Evolutionary conservation across 2,888 invertebrate genomes (phyloP).

Genomic region (Drosophila diplacantha): DNA sequence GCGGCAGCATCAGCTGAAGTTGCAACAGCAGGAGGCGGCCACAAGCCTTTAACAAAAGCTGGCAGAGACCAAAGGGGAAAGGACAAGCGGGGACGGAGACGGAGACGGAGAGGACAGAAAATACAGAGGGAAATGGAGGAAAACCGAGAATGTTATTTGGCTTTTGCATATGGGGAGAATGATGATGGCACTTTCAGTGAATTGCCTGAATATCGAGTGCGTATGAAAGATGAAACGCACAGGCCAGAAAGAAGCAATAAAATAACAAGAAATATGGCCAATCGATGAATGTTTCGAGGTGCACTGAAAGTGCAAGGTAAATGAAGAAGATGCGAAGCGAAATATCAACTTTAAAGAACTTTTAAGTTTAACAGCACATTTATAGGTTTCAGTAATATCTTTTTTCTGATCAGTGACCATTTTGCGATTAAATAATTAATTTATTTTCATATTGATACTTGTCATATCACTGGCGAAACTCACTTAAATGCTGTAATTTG

Average conservation of each 20-base stretch:
- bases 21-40: slow-evolving; percentile 44
- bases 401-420: not conserved
- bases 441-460: slow-evolving; percentile 3
- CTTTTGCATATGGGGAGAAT: slow-evolving; percentile 50
- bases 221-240: slow-evolving; percentile 26
- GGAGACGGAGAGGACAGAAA: slow-evolving; percentile 11
- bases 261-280: slow-evolving; percentile 38
- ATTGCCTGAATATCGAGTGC: slow-evolving; percentile 41
- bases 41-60: slow-evolving; percentile 43
- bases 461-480: slow-evolving; percentile 14
- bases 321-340: not conserved
- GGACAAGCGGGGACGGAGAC: not conserved
- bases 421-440: slow-evolving; percentile 15
- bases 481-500: slow-evolving; percentile 34
- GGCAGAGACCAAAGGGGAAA: slow-evolving; percentile 2
- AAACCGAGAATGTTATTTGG: slow-evolving; percentile 44
- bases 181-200: slow-evolving; percentile 42
- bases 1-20: slow-evolving; percentile 49
- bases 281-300: slow-evolving; percentile 24
- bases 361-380: not conserved
- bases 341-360: not conserved
- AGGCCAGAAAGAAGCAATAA: slow-evolving; percentile 25
- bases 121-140: slow-evolving; percentile 9
- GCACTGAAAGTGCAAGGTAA: slow-evolving; percentile 31
- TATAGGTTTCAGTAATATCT: not conserved